A percentile compares a stretch with the other conserved stretches of the same genome.
Conservation (phyloP, 2,113 vertebrate species). For the Chloroceryle aenea region DNA sequence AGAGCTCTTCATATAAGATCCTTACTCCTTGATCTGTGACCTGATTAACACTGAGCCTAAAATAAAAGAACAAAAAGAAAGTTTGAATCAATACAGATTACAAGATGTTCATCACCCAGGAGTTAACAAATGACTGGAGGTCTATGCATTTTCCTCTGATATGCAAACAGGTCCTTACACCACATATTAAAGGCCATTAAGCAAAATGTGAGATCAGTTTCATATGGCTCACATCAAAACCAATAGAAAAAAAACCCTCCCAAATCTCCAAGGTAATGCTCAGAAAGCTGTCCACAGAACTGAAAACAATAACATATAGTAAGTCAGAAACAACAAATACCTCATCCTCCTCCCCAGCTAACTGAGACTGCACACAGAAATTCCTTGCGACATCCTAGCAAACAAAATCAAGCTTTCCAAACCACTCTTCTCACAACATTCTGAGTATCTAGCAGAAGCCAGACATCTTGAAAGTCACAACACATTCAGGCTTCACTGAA, state of each 20-base stretch:
- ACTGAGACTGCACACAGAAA: neutral
- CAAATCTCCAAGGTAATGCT: neutral
- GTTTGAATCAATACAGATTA: neutral
- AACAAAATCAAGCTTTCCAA: neutral
- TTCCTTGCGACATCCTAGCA: neutral
- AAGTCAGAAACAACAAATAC: neutral
- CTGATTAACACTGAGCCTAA: slow-evolving; percentile 91
- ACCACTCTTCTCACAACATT: neutral
- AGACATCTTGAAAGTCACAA: neutral
- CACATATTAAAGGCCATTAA: neutral
- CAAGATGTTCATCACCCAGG: neutral
- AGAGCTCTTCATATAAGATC: slow-evolving; percentile 89
- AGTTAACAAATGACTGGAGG: neutral
- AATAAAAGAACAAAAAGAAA: neutral
- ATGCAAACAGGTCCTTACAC: neutral
- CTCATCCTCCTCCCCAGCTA: neutral
- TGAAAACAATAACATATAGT: neutral
- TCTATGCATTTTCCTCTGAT: neutral
- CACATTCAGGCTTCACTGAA: neutral
- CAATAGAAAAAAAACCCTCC: neutral
- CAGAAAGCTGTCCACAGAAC: neutral
- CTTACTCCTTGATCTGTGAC: slow-evolving; percentile 87
- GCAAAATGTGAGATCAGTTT: neutral
- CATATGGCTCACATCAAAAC: neutral
- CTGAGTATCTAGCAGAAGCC: neutral